These are phyloP conservation scores for Lepus americanus DNA, from an alignment of 2,113 vertebrate species.

Conservation along the genomic window DNA sequence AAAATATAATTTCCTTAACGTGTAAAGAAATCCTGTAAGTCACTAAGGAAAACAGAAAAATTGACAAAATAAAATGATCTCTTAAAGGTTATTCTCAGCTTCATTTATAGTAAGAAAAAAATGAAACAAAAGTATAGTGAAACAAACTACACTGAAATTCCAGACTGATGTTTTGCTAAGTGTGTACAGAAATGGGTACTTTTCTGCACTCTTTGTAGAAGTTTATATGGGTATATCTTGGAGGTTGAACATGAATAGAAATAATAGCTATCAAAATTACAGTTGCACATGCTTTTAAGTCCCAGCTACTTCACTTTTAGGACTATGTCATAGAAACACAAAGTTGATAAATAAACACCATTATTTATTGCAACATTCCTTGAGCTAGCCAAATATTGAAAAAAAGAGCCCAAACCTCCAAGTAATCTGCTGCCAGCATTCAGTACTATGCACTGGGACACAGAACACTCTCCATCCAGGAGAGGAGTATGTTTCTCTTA, in stretches of 20 bases:
- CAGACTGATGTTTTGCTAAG: slow-evolving; percentile 11
- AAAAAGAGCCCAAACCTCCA: not conserved
- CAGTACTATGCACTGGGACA: not conserved
- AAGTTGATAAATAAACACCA: not conserved
- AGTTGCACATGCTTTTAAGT: not conserved
- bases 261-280: not conserved
- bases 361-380: slow-evolving; percentile 52
- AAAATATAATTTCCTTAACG: slow-evolving; percentile 18
- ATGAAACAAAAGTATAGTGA: not conserved
- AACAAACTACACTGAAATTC: not conserved
- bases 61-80: not conserved
- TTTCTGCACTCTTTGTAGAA: not conserved
- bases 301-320: not conserved
- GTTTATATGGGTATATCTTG: not conserved
- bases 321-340: not conserved
- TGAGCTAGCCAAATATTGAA: not conserved
- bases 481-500: not conserved
- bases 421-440: not conserved
- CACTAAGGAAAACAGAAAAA: not conserved
- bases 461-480: not conserved
- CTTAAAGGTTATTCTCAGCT: slow-evolving; percentile 25
- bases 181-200: not conserved
- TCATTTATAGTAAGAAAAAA: slow-evolving; percentile 16
- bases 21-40: not conserved
- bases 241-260: not conserved